These are phyloP conservation scores for Anolis apletophallus DNA, from an alignment of 2,797 vertebrate genomes.

Conservation along the genomic window DNA sequence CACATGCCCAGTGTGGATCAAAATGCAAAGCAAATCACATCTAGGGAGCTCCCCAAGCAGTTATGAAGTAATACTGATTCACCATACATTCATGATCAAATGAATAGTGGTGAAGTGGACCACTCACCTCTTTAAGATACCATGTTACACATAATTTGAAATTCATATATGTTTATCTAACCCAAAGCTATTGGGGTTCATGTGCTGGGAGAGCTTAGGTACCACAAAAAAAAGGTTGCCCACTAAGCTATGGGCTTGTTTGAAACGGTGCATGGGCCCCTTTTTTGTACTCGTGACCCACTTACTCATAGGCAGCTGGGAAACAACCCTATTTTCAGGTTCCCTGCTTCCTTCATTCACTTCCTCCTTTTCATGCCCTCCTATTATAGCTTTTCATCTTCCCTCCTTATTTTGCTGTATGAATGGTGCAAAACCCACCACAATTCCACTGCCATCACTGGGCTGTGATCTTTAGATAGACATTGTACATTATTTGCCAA, in stretches of 20 bases:
- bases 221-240: background rate
- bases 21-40: no score
- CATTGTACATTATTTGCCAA: constrained; percentile 71
- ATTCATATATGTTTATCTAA: background rate
- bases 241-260: background rate
- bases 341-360: background rate
- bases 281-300: constrained; percentile 29
- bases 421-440: constrained; percentile 31
- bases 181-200: background rate
- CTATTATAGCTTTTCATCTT: constrained; percentile 17
- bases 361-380: constrained; percentile 22
- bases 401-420: constrained; percentile 20
- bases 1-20: no score
- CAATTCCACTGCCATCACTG: constrained; percentile 17
- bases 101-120: background rate
- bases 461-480: constrained; percentile 64
- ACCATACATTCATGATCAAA: background rate
- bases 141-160: background rate
- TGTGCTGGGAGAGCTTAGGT: background rate
- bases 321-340: background rate
- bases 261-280: background rate
- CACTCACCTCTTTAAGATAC: background rate
- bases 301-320: constrained; percentile 22
- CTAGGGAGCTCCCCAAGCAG: background rate
- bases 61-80: background rate